These are phyloP conservation scores for Corticium candelabrum DNA, from an alignment of 37 sponge, comb jelly and placozoan species.

Conservation along the genomic window DNA sequence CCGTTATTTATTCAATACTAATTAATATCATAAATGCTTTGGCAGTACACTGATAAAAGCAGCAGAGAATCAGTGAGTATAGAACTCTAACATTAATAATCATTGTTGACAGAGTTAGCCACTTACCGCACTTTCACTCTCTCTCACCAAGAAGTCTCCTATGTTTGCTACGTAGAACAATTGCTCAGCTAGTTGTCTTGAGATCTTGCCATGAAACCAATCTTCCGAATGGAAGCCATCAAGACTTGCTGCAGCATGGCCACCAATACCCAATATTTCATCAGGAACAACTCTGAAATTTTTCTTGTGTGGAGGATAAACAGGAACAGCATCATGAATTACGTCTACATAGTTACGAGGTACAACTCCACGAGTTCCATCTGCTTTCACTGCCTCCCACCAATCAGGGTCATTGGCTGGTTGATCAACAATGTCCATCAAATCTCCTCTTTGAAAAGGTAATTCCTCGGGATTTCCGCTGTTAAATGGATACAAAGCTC, in stretches of 20 bases:
- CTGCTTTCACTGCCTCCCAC: constrained; percentile 70
- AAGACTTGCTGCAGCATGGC: neutral
- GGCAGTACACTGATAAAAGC: too few species aligned
- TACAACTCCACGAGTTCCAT: constrained; percentile 53
- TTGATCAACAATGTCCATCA: constrained; percentile 69
- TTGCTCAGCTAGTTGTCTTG: constrained; percentile 55
- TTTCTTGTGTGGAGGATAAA: constrained; percentile 1
- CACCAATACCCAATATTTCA: neutral
- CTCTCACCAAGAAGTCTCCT: constrained; percentile 86
- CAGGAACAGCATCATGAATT: constrained; percentile 38
- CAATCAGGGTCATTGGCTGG: constrained; percentile 82
- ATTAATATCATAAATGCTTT: too few species aligned
- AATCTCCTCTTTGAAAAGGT: constrained; percentile 57
- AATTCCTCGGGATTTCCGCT: constrained; percentile 77
- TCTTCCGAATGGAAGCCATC: constrained; percentile 40
- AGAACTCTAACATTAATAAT: too few species aligned
- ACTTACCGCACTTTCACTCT: constrained; percentile 76
- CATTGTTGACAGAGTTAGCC: too few species aligned
- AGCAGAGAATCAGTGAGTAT: too few species aligned
- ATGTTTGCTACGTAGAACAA: constrained; percentile 37
- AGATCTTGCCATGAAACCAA: constrained; percentile 78
- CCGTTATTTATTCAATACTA: too few species aligned
- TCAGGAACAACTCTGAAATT: neutral
- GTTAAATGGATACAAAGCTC: constrained; percentile 64
- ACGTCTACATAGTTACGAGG: constrained; percentile 82